These are phyloP conservation scores for Meiosimyza decipiens DNA, from an alignment of 2,888 invertebrate species.

Conservation along the genomic window DNA sequence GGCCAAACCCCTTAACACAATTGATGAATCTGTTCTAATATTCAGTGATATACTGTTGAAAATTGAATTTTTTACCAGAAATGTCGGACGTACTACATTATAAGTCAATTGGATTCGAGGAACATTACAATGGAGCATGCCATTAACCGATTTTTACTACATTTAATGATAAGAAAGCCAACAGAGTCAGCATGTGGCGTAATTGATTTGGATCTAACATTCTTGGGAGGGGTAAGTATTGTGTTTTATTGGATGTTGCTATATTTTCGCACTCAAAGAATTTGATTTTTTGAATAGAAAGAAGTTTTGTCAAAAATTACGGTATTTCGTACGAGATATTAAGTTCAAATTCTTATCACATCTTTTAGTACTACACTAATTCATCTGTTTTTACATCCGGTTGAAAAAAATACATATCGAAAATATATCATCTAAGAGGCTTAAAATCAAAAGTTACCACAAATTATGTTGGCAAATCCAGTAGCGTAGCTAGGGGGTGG, in stretches of 20 bases:
- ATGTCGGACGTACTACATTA: conserved; percentile 49
- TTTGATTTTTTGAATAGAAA: background rate
- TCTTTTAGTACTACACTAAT: too few species aligned
- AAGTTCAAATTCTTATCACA: too few species aligned
- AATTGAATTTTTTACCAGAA: conserved; percentile 48
- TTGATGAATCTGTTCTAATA: too few species aligned
- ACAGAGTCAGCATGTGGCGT: conserved; percentile 54
- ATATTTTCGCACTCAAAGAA: conserved; percentile 10
- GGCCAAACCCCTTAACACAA: too few species aligned
- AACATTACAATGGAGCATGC: conserved; percentile 48
- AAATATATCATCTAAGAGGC: too few species aligned
- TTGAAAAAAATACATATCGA: too few species aligned
- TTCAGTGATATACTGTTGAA: background rate
- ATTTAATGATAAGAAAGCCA: conserved; percentile 49
- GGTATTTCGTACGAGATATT: too few species aligned
- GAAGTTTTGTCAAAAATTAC: background rate
- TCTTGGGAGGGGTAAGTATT: conserved; percentile 56
- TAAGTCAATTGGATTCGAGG: conserved; percentile 50
- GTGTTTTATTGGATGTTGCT: background rate
- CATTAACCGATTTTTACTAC: conserved; percentile 56
- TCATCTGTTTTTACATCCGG: too few species aligned
- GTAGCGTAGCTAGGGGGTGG: too few species aligned
- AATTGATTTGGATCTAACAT: conserved; percentile 56
- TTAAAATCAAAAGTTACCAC: too few species aligned
- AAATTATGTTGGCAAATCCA: too few species aligned